These are phyloP conservation scores for Tachystola acroxantha DNA, from an alignment of 2,888 invertebrate genomes.

Conservation along the genomic window DNA sequence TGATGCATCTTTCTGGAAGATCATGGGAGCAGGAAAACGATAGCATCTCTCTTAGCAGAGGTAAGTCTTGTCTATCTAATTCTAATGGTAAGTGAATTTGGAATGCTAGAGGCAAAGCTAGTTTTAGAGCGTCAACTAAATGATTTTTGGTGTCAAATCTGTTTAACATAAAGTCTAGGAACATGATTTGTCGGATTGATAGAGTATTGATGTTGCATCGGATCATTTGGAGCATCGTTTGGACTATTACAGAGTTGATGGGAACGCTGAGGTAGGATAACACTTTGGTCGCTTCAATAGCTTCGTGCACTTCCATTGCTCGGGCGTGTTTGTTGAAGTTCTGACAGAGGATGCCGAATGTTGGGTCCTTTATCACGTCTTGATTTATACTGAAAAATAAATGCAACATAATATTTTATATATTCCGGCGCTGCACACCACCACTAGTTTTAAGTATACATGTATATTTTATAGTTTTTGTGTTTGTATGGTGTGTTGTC, in stretches of 20 bases:
- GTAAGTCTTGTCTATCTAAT: constrained; percentile 73
- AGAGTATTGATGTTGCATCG: constrained; percentile 79
- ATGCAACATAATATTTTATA: too few relatives aligned
- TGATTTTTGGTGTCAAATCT: constrained; percentile 70
- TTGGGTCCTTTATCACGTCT: constrained; percentile 62
- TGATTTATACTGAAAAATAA: too few relatives aligned
- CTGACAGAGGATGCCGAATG: constrained; percentile 78
- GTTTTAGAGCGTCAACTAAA: constrained; percentile 79
- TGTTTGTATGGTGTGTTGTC: too few relatives aligned
- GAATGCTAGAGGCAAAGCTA: constrained; percentile 83
- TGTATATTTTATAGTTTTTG: too few relatives aligned
- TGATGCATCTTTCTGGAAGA: constrained; percentile 68
- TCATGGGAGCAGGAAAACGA: constrained; percentile 68
- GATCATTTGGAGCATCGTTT: constrained; percentile 81
- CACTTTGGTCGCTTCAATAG: constrained; percentile 78
- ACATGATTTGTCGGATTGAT: constrained; percentile 79
- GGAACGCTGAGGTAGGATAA: constrained; percentile 78
- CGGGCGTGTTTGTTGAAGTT: constrained; percentile 75
- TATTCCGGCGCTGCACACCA: too few relatives aligned
- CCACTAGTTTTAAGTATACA: too few relatives aligned
- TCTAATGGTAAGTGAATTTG: constrained; percentile 79
- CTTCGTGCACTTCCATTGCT: constrained; percentile 69
- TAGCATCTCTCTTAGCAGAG: constrained; percentile 72
- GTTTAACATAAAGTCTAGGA: constrained; percentile 77
- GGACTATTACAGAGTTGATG: constrained; percentile 76